Evolutionary conservation across 2,797 vertebrate genomes (phyloP).

Genomic region (Helarctos malayanus): DNA sequence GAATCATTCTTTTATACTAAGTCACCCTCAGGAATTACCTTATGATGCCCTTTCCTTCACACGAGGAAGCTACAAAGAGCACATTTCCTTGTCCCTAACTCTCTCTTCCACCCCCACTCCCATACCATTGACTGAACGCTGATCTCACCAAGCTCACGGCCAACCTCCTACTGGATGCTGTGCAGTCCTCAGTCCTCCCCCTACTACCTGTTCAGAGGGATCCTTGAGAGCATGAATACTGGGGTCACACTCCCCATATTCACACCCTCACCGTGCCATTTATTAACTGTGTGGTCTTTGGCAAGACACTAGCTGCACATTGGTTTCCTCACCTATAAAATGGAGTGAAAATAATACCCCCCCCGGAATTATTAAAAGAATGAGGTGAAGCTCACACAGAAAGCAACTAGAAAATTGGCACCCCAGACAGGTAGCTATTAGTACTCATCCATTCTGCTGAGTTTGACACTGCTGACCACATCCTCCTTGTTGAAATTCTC

Average conservation of each 20-base stretch:
- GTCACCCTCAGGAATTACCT: not conserved
- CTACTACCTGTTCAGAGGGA: accelerated
- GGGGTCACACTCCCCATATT: not conserved
- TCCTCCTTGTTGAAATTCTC: not conserved
- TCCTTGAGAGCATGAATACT: not conserved
- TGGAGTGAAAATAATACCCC: not conserved
- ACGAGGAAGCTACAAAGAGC: not conserved
- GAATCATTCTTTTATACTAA: not conserved
- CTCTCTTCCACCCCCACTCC: accelerated
- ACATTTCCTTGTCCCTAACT: not conserved
- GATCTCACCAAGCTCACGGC: not conserved
- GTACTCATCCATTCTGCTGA: not conserved
- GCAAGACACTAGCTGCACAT: not conserved
- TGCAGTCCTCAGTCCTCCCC: accelerated
- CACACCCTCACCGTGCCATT: accelerated
- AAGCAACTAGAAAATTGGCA: not conserved
- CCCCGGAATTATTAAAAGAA: not conserved
- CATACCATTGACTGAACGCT: not conserved
- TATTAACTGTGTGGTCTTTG: not conserved
- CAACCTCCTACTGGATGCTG: not conserved
- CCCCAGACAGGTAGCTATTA: not conserved
- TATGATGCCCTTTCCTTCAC: not conserved
- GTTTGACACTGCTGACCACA: not conserved
- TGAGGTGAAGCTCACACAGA: not conserved
- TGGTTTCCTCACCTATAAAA: not conserved